Conservation (phyloP, 2,888 invertebrate species). For the Cheiracanthium punctorium region DNA sequence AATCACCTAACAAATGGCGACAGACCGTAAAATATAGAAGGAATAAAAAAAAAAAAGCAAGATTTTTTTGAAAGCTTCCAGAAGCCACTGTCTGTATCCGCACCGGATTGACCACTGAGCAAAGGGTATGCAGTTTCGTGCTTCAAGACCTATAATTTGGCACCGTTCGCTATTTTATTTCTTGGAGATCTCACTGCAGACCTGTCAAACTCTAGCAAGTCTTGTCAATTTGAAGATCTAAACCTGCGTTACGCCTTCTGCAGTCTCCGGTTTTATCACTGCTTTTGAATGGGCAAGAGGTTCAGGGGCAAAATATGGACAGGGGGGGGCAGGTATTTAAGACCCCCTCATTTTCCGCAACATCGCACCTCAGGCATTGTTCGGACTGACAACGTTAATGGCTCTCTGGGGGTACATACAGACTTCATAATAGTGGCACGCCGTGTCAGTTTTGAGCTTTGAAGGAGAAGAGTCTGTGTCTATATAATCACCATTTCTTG, state of each 20-base stretch:
- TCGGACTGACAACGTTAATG: constrained; percentile 57
- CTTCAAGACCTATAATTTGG: constrained; percentile 63
- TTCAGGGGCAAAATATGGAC: background rate
- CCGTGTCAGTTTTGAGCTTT: constrained; percentile 39
- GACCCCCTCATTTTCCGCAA: constrained; percentile 52
- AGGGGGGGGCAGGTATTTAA: background rate
- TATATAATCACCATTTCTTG: constrained; percentile 8
- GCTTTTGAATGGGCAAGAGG: constrained; percentile 37
- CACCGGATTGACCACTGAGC: constrained; percentile 47
- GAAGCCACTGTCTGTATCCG: constrained; percentile 37
- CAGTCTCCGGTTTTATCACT: constrained; percentile 40
- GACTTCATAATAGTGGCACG: constrained; percentile 35
- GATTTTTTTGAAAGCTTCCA: constrained; percentile 14
- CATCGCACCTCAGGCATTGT: constrained; percentile 51
- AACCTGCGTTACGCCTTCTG: constrained; percentile 28
- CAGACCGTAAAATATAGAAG: constrained; percentile 45
- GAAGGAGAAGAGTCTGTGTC: constrained; percentile 8
- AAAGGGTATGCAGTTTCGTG: constrained; percentile 31
- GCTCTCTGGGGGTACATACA: constrained; percentile 30
- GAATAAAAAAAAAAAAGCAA: constrained; percentile 5
- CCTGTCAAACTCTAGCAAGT: constrained; percentile 48
- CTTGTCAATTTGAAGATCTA: constrained; percentile 49
- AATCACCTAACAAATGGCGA: constrained; percentile 50
- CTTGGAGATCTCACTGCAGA: constrained; percentile 44
- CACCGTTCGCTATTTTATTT: constrained; percentile 23